Evolutionary conservation across 64 coral and sea anemone genomes (phyloP).

Genomic region (Montipora capricornis): DNA sequence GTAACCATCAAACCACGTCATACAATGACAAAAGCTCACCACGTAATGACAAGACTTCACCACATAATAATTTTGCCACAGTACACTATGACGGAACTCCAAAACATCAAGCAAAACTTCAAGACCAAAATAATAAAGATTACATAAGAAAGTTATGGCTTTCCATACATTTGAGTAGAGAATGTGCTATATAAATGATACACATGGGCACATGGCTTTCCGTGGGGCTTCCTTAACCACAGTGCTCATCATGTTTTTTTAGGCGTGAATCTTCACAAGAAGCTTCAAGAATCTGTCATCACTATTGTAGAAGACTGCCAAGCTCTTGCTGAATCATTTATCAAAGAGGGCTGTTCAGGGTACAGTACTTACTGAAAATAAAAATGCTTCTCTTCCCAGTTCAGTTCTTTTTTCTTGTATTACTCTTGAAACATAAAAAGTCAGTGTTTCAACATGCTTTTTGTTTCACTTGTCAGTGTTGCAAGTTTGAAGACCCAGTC

Average conservation of each 20-base stretch:
- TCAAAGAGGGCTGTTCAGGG: constrained; percentile 81
- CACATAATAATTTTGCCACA: too few relatives aligned
- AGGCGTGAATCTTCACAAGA: constrained; percentile 80
- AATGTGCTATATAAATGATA: too few relatives aligned
- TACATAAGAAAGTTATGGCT: too few relatives aligned
- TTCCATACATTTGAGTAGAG: too few relatives aligned
- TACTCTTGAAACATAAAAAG: not conserved
- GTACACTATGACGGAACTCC: too few relatives aligned
- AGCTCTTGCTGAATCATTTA: constrained; percentile 62
- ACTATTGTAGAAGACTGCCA: constrained; percentile 77
- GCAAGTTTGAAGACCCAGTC: constrained; percentile 43
- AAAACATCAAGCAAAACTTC: too few relatives aligned
- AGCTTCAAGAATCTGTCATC: constrained; percentile 76
- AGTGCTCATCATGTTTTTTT: not conserved
- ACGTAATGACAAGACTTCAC: too few relatives aligned
- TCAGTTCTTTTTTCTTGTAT: not conserved
- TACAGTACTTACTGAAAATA: not conserved
- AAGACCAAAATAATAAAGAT: too few relatives aligned
- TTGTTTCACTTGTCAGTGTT: constrained; percentile 25
- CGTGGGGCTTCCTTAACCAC: not conserved
- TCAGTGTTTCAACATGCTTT: not conserved
- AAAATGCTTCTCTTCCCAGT: not conserved
- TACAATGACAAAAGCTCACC: too few relatives aligned
- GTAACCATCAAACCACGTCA: too few relatives aligned
- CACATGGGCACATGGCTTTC: too few relatives aligned